Evolutionary conservation across 53 echinoderm and acorn worm species (phyloP).

Genomic region (Stichopus horrens): DNA sequence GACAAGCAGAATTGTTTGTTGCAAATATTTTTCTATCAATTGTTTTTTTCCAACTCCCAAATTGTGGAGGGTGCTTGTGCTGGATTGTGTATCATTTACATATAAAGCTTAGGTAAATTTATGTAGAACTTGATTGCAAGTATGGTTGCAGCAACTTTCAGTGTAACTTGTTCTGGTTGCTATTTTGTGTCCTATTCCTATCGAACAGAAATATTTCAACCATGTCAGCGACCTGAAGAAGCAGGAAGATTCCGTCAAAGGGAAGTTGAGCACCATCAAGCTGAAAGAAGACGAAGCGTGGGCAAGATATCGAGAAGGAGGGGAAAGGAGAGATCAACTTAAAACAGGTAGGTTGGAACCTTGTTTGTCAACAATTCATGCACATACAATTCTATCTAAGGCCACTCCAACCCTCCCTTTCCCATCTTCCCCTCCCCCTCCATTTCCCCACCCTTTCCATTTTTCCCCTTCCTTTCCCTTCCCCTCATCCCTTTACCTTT

Average conservation of each 20-base stretch:
- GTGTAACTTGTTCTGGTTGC: no score
- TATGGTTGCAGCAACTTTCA: no score
- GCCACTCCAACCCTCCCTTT: background rate
- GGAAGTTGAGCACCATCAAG: conserved; percentile 54
- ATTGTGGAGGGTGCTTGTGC: no score
- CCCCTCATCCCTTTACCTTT: no score
- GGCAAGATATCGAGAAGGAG: conserved; percentile 74
- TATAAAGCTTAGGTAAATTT: background rate
- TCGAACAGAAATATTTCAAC: conserved; percentile 72
- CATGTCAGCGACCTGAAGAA: conserved; percentile 61
- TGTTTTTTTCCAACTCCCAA: no score
- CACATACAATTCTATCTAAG: background rate
- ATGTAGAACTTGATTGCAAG: background rate
- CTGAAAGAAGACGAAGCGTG: conserved; percentile 79
- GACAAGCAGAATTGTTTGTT: no score
- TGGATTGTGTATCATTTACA: background rate
- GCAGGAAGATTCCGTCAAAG: conserved; percentile 70
- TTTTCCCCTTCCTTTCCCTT: no score
- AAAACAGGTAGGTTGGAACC: conserved; percentile 67
- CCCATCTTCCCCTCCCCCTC: no score
- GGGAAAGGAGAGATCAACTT: conserved; percentile 65
- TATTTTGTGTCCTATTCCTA: no score
- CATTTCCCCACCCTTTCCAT: no score
- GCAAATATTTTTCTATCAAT: no score
- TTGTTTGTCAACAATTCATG: no score